Base-by-base conservation (phyloP, 2,888 invertebrate genomes). In the Ichneumon xanthorius region DNA sequence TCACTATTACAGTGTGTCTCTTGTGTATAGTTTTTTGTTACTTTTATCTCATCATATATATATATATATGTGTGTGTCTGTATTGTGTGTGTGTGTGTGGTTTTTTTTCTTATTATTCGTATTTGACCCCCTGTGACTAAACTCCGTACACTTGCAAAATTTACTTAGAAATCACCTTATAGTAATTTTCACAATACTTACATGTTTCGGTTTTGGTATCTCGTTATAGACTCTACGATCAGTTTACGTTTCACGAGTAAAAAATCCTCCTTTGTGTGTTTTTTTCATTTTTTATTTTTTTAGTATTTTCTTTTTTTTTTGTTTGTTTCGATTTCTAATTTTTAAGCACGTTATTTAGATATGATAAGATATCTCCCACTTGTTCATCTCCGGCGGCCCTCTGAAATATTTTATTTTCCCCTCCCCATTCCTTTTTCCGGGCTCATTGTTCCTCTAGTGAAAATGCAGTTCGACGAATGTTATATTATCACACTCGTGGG, bases 261-360 rank as follows among this genome's bases (percentile, higher is more conserved):
- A 88, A 87, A 86, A 88, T 88, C 86, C 86, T 87, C 85, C 86
- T 85, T 87, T 82, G 83, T 87, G 40, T 40, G 40, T 68, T 85
- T 65, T 81, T 80, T 76, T 84, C 67, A 80, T 68, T 50, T 45
- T 58, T 83, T 77, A 55, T 80, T 81, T 82, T 77, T 68, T 73
- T 53, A 22, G 50, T 75, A 82, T 75, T 68, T 79, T 77, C 71
- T 40, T 68, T 71, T 79, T 84, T 84, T 63, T 81, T 80, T 61
- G 45, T 53, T 79, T 86, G 73, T 58, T 82, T 86, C 85, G 84
- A 86, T 88, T 89, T 89, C 89, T 92, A 92, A 89, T 86, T 88
- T 84, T 88, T 89, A 92, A 93, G 92, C 92, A 89, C 88, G 88
- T 91, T 91, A 89, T 88, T 84, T 63, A 91, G 90, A 91, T 92